Base-by-base conservation (phyloP, 2,888 invertebrate species). In the Chaetogeoica ovagalla region DNA sequence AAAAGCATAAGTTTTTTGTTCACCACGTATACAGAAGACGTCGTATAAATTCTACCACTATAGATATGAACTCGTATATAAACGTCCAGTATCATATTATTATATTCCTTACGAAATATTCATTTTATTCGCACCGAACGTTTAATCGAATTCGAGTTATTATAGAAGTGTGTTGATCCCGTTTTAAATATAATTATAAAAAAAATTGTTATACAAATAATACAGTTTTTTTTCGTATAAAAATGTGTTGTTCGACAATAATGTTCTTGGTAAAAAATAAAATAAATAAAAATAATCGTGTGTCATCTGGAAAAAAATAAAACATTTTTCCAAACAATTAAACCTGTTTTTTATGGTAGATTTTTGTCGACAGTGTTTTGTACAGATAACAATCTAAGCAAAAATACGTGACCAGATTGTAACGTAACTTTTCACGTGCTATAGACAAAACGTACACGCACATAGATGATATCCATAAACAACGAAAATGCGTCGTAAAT, bases 321-420 rank as follows among this genome's bases (percentile, higher is more conserved):
- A n/a, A n/a, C 62, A 48, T 73, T 60, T 66, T 62, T 71, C 21
- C 21, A 57, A 57, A 79, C 65, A 71, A 79, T 79, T 79, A 71
- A 79, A 79, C 79, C 71, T 63, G 71, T 79, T 79, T 79, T n/a
- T 65, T 21, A 52, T 57, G 21, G 69, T 70, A 57, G 52, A 19
- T 57, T 77, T 59, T 79, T 63, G 66, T 60, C 3, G 48, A 71
- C 39, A 15, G n/a, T 65, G 37, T 55, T 62, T 74, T 74, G 65
- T 65, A 43, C 23, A 0, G 79, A 79, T 79, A 63, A 57, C 19
- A 71, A 79, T 71, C 71, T 65, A 79, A 23, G 62, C 55, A 71
- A 79, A 71, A 79, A 71, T 79, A 79, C 79, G 79, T 79, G 79
- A 79, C 79, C 15, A 63, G 70, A 71, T 79, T 79, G 43, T 65